These are phyloP conservation scores for Pygoscelis adeliae DNA, from an alignment of 2,113 vertebrate genomes.

Conservation along the genomic window DNA sequence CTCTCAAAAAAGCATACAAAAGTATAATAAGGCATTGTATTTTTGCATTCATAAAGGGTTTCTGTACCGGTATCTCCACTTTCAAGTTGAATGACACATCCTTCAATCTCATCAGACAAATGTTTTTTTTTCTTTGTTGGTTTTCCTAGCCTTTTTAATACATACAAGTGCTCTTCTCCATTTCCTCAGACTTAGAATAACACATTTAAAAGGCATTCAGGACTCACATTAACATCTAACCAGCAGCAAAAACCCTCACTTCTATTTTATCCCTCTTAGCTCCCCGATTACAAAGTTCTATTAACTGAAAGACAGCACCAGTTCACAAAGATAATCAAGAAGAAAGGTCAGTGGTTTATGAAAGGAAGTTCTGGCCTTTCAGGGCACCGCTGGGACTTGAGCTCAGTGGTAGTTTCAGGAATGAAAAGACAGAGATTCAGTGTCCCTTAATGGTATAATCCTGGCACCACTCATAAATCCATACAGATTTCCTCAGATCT, in stretches of 20 bases:
- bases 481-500: neutral
- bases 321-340: conserved; percentile 57
- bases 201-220: conserved; percentile 7
- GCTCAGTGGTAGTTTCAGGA: neutral
- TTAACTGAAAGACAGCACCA: conserved; percentile 48
- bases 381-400: neutral
- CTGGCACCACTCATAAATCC: neutral
- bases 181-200: conserved; percentile 6
- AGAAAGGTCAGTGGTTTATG: conserved; percentile 58
- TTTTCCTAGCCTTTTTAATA: conserved; percentile 38
- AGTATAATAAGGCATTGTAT: neutral
- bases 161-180: neutral
- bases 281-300: conserved; percentile 49
- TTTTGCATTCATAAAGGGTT: neutral
- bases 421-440: neutral
- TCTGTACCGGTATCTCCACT: neutral
- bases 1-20: neutral
- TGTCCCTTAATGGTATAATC: neutral
- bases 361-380: conserved; percentile 25
- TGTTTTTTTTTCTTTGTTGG: neutral
- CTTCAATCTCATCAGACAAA: conserved; percentile 23
- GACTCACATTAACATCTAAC: neutral
- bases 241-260: conserved; percentile 18
- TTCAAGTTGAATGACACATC: neutral
- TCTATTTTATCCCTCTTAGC: neutral